Percentiles rank a stretch among this genome's conserved stretches.
Evolutionary conservation across 2,113 vertebrate species (phyloP).

Genomic region (Pionites leucogaster): DNA sequence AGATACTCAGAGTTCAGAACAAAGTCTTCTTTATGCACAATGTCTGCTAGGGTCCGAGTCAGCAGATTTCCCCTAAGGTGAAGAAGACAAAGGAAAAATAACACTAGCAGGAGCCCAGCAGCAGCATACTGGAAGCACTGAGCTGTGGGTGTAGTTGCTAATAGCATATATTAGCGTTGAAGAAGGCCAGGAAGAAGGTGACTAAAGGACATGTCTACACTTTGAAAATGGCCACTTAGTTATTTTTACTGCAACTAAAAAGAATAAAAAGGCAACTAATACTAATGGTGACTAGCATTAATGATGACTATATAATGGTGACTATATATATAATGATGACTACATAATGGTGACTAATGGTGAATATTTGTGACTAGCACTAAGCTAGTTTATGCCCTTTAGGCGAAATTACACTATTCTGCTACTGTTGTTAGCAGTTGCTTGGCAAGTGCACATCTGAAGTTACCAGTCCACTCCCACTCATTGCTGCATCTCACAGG

Average conservation of each 20-base stretch:
- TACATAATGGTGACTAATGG: no score
- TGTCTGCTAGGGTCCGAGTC: slow-evolving; percentile 82
- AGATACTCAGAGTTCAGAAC: slow-evolving; percentile 93
- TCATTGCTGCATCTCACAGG: fast-evolving
- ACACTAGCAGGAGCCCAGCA: neutral
- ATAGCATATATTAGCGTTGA: neutral
- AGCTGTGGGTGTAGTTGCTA: neutral
- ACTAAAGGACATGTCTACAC: neutral
- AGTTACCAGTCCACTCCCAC: neutral
- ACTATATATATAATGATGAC: no score
- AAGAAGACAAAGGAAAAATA: neutral
- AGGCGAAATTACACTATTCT: neutral
- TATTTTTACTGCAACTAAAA: neutral
- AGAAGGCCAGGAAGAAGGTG: neutral
- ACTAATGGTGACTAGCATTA: neutral
- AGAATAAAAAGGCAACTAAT: neutral
- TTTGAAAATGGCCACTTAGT: neutral
- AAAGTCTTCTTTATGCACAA: slow-evolving; percentile 91
- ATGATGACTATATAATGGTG: no score
- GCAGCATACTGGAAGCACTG: neutral
- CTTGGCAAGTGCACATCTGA: neutral
- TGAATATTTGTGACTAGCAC: neutral
- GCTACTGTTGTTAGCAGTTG: neutral
- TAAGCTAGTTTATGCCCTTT: neutral
- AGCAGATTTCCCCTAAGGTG: slow-evolving; percentile 83